Base-by-base conservation (phyloP, 2,888 invertebrate genomes). In the Xylota segnis region DNA sequence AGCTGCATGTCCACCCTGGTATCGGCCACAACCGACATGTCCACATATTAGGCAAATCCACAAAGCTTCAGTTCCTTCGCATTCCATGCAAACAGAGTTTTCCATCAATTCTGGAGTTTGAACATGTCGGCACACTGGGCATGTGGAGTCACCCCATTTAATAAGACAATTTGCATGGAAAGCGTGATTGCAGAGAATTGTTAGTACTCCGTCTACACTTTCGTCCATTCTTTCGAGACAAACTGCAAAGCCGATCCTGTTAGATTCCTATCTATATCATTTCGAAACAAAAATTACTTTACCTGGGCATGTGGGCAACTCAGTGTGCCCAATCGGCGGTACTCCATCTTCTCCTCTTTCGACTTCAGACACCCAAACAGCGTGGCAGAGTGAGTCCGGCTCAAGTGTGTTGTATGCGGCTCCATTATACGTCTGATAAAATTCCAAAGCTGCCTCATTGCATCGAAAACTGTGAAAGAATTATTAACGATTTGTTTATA, bases 41-140 rank as follows among this genome's bases (percentile, higher is more conserved):
- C 99, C 99, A 91, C 99, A 99, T 87, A 99, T 98, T 70, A 99
- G 94, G 91, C 99, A 99, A 89, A 99, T 99, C 99, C 99, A 99
- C 4, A 99, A 93, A 71, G 98, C 95, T 89, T 97, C 97, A 0
- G 95, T 93, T 65, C 92, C 92, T 56, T 93, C 94, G 84, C 94
- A 94, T 91, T 93, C 94, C 94, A 91, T 94, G 92, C 92, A 95
- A 90, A 92, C 95, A 87, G 93, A 94, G 90, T 91, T 94, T 90
- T 93, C 94, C 88, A 92, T 92, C 76, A 94, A 93, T 87, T 94
- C 94, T 0, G 94, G 94, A 23, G 93, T 93, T 88, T 94, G 94
- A 0, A 94, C 94, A 59, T 94, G 94, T 4, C 99, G 96, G 92
- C 99, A 99, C 76, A 99, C 98, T 0, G 99, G 99, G 91, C 99